A percentile compares a stretch with the other conserved stretches of the same genome.
Evolutionary conservation across 37 sponge, comb jelly and placozoan genomes (phyloP).

Genomic region (Diacarnus erythraeanus): DNA sequence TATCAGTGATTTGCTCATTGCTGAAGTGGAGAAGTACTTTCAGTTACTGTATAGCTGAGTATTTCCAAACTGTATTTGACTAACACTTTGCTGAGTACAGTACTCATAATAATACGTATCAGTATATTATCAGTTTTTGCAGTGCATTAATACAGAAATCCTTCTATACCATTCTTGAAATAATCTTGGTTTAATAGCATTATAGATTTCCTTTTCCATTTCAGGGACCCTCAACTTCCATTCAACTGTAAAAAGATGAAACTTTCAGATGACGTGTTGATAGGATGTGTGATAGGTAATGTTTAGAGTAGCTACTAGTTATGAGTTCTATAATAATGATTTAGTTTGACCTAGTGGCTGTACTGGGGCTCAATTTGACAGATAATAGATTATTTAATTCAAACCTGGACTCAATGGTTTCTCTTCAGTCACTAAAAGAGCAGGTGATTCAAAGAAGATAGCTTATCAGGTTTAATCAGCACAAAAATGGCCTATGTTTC

Average conservation of each 20-base stretch:
- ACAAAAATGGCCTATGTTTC: not conserved
- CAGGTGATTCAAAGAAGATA: not conserved
- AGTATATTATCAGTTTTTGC: no score
- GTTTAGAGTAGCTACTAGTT: no score
- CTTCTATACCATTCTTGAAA: no score
- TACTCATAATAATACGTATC: no score
- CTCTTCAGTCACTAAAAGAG: conserved; percentile 3
- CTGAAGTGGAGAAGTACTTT: conserved; percentile 25
- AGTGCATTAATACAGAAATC: no score
- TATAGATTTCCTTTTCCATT: no score
- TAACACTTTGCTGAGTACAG: no score
- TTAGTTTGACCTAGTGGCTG: not conserved
- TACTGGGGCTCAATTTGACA: conserved; percentile 43
- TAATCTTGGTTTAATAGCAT: no score
- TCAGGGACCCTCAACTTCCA: conserved; percentile 3
- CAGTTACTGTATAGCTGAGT: no score
- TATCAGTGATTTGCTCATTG: conserved; percentile 36
- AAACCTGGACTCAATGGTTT: conserved; percentile 12
- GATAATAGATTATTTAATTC: conserved; percentile 8
- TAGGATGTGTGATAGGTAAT: conserved; percentile 46
- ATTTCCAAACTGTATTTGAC: no score
- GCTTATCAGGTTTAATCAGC: not conserved
- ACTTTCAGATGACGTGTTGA: conserved; percentile 43
- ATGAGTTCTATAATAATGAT: not conserved
- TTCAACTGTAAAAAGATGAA: not conserved